Evolutionary conservation across 2,888 invertebrate genomes (phyloP).

Genomic region (Amaurobius ferox): DNA sequence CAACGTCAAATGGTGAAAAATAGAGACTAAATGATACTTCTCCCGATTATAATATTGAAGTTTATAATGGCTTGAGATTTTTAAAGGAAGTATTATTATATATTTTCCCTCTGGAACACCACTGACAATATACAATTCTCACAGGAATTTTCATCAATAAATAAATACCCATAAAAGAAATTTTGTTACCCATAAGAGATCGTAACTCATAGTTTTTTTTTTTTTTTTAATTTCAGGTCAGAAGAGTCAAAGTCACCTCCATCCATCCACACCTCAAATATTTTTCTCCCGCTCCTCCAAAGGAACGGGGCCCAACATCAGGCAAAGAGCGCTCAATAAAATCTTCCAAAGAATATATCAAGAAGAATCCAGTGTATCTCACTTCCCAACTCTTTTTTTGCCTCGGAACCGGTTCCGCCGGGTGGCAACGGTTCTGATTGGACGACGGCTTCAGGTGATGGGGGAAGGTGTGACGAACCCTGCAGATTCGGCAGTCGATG

Average conservation of each 20-base stretch:
- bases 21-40: too few relatives aligned
- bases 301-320: background rate
- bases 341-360: background rate
- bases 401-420: conserved; percentile 50
- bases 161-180: too few relatives aligned
- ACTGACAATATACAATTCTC: too few relatives aligned
- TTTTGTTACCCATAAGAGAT: too few relatives aligned
- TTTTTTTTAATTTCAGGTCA: background rate
- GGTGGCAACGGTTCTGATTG: conserved; percentile 35
- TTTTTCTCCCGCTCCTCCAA: background rate
- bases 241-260: background rate
- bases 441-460: conserved; percentile 62
- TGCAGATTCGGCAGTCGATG: conserved; percentile 34
- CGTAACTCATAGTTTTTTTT: too few relatives aligned
- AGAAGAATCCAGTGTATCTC: conserved; percentile 26
- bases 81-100: too few relatives aligned
- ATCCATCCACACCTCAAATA: background rate
- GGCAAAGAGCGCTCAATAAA: background rate
- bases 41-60: too few relatives aligned
- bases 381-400: conserved; percentile 41
- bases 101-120: too few relatives aligned
- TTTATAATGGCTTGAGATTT: too few relatives aligned
- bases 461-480: conserved; percentile 71
- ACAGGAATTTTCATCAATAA: too few relatives aligned
- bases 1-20: too few relatives aligned